Percentiles rank a stretch among this genome's conserved stretches.
Evolutionary conservation across 2,113 vertebrate genomes (phyloP).

Genomic region (Apteryx owenii): DNA sequence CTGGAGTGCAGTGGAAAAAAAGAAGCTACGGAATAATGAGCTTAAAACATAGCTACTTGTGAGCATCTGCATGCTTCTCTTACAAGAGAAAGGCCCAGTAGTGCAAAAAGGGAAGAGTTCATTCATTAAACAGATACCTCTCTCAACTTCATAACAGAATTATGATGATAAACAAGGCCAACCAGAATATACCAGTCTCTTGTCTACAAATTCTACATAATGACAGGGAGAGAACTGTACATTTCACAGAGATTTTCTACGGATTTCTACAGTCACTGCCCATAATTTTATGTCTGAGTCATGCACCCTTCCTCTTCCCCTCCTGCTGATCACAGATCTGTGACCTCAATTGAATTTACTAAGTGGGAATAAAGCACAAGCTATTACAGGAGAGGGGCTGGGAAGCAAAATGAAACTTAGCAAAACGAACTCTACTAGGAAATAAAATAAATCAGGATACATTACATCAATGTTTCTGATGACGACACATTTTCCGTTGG

Average conservation of each 20-base stretch:
- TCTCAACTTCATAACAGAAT: background rate
- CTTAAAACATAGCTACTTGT: background rate
- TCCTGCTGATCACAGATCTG: background rate
- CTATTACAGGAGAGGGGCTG: background rate
- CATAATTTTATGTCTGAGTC: conserved; percentile 12
- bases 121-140: background rate
- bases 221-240: background rate
- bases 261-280: background rate
- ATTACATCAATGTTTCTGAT: conserved; percentile 94
- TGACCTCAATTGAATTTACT: background rate
- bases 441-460: background rate
- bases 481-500: conserved; percentile 95
- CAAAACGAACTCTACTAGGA: background rate
- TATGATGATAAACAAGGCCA: conserved; percentile 10
- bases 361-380: background rate
- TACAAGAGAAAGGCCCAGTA: background rate
- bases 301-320: background rate
- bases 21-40: rapidly evolving
- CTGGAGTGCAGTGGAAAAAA: background rate
- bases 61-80: background rate
- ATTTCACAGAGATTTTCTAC: background rate
- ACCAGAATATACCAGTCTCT: background rate
- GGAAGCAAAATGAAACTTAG: background rate
- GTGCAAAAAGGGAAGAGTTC: background rate
- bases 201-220: rapidly evolving